Percentiles rank a stretch among this genome's conserved stretches.
Evolutionary conservation across 2,888 invertebrate species (phyloP).

Genomic region (Epinotia demarniana): DNA sequence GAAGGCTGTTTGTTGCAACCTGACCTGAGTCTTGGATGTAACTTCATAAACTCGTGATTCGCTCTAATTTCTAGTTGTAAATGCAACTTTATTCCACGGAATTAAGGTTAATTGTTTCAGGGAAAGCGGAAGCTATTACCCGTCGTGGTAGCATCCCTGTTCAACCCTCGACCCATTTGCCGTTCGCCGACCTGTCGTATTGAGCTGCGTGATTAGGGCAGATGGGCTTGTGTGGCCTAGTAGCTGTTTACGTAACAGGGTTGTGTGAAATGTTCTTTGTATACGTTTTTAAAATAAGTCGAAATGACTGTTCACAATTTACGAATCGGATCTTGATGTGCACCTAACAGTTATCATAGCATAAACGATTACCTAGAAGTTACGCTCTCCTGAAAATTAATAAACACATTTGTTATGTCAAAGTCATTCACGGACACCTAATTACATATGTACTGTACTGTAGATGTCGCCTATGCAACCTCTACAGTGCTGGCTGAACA

Average conservation of each 20-base stretch:
- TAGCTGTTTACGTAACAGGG: conserved; percentile 24
- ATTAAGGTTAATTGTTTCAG: not conserved
- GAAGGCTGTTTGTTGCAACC: not conserved
- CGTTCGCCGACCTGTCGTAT: conserved; percentile 40
- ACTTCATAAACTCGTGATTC: conserved; percentile 1
- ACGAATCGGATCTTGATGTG: not conserved
- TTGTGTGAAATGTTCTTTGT: not conserved
- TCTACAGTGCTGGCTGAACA: too few species aligned
- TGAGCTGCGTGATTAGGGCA: conserved; percentile 39
- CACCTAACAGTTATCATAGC: too few species aligned
- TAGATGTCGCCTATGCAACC: too few species aligned
- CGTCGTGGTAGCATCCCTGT: conserved; percentile 37
- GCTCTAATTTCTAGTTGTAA: not conserved
- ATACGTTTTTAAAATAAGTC: not conserved
- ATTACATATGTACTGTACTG: too few species aligned
- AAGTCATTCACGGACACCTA: too few species aligned
- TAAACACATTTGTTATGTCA: not conserved
- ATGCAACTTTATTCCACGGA: not conserved
- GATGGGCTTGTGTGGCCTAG: conserved; percentile 38
- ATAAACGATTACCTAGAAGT: too few species aligned
- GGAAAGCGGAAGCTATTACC: conserved; percentile 16
- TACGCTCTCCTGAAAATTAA: not conserved
- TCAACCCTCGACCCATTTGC: conserved; percentile 44
- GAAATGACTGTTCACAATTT: not conserved
- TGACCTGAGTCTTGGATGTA: not conserved